A percentile compares a stretch with the other conserved stretches of the same genome.
Conservation (phyloP, 2,888 invertebrate genomes). For the Hydroisotoma schaefferi region DNA sequence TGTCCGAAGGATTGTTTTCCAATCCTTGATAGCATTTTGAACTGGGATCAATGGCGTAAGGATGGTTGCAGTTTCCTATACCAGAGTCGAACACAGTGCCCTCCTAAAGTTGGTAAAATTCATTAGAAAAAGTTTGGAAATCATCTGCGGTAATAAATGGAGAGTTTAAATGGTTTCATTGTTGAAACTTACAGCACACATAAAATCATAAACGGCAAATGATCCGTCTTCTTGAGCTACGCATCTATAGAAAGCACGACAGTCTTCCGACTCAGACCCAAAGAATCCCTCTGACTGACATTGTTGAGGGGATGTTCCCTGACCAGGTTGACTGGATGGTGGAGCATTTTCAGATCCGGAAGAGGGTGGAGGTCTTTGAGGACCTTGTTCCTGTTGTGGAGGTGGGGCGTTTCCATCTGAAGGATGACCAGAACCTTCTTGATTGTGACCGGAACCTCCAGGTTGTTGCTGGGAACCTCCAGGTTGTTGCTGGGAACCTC, state of each 20-base stretch:
- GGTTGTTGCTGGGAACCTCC: slow-evolving; percentile 1
- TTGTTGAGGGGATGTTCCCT: slow-evolving; percentile 1
- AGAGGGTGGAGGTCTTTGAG: slow-evolving; percentile 7
- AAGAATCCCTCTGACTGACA: slow-evolving; percentile 40
- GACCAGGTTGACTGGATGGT: slow-evolving; percentile 2
- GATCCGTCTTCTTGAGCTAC: slow-evolving; percentile 28
- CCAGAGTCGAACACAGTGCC: slow-evolving; percentile 44
- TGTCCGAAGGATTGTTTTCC: background rate
- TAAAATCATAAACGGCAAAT: slow-evolving; percentile 38
- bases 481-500: slow-evolving; percentile 9
- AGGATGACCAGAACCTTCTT: background rate
- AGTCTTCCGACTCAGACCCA: slow-evolving; percentile 30
- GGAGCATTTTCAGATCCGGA: slow-evolving; percentile 4
- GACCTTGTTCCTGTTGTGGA: slow-evolving; percentile 1
- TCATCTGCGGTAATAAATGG: too few species aligned
- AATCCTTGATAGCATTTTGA: slow-evolving; percentile 28
- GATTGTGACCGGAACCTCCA: background rate
- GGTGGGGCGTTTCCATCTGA: background rate
- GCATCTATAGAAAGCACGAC: slow-evolving; percentile 36
- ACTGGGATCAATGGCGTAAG: slow-evolving; percentile 38
- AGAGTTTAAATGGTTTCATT: background rate
- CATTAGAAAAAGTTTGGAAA: too few species aligned
- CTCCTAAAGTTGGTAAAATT: background rate
- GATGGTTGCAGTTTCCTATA: slow-evolving; percentile 39
- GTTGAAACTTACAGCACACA: slow-evolving; percentile 14